Conservation (phyloP, 2,113 vertebrate species). For the Oceanodroma tethys region DNA sequence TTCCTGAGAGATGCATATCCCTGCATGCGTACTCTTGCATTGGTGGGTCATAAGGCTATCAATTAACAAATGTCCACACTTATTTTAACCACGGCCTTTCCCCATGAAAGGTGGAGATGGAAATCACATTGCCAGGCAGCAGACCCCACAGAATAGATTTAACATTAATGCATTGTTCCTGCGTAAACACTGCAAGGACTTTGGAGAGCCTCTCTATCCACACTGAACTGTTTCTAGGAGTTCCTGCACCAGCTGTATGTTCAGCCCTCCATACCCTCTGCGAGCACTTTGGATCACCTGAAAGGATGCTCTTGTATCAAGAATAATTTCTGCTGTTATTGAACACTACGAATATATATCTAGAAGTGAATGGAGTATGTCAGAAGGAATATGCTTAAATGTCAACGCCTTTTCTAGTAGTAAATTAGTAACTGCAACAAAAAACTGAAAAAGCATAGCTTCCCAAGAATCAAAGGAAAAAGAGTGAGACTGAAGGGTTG, state of each 20-base stretch:
- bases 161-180: neutral
- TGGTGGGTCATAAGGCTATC: neutral
- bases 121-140: neutral
- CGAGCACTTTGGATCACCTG: neutral
- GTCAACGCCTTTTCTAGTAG: neutral
- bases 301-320: neutral
- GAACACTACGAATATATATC: neutral
- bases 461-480: neutral
- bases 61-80: neutral
- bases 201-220: neutral
- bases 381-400: neutral
- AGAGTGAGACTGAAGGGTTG: neutral
- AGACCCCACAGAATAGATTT: accelerated
- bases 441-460: neutral
- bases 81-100: neutral
- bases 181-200: neutral
- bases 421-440: neutral
- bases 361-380: neutral
- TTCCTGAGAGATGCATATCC: neutral
- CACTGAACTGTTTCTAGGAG: neutral
- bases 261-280: neutral
- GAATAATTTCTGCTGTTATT: neutral
- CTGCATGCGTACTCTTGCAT: accelerated
- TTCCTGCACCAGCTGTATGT: neutral
- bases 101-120: neutral